Percentiles rank a stretch among this genome's conserved stretches.
Conservation (phyloP, 1,140 invertebrate genomes). For the Lethrus apterus region DNA sequence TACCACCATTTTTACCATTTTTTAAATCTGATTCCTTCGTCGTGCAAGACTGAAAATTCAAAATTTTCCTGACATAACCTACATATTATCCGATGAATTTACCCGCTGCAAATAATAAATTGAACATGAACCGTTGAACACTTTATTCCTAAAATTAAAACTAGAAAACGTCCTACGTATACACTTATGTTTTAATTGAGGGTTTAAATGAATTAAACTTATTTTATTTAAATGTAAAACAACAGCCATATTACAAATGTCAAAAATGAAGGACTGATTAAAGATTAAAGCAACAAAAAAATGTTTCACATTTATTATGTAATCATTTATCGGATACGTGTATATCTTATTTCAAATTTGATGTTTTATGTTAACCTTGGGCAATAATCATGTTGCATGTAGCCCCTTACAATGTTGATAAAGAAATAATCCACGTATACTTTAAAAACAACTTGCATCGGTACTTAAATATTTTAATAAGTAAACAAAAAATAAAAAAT, state of each 20-base stretch:
- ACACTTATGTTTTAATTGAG: conserved; percentile 4
- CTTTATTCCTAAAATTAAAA: conserved; percentile 15
- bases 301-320: too few relatives aligned
- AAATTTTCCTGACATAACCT: conserved; percentile 16
- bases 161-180: conserved; percentile 9
- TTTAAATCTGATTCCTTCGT: conserved; percentile 11
- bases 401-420: too few relatives aligned
- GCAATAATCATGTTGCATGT: too few relatives aligned
- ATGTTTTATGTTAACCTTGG: too few relatives aligned
- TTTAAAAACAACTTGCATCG: neutral
- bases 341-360: too few relatives aligned
- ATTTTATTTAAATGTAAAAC: conserved; percentile 32
- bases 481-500: too few relatives aligned
- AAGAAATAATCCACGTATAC: too few relatives aligned
- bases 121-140: conserved; percentile 7
- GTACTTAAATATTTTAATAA: neutral
- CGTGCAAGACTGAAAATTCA: conserved; percentile 13
- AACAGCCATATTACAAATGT: conserved; percentile 14
- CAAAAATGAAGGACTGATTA: too few relatives aligned
- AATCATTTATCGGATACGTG: too few relatives aligned
- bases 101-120: conserved; percentile 11
- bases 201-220: conserved; percentile 29
- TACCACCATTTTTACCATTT: conserved; percentile 15
- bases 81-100: conserved; percentile 8
- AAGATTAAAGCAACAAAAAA: too few relatives aligned